phyloP scores from a whole-genome alignment of 2,113 vertebrate genomes.

The Gallinago media region DNA sequence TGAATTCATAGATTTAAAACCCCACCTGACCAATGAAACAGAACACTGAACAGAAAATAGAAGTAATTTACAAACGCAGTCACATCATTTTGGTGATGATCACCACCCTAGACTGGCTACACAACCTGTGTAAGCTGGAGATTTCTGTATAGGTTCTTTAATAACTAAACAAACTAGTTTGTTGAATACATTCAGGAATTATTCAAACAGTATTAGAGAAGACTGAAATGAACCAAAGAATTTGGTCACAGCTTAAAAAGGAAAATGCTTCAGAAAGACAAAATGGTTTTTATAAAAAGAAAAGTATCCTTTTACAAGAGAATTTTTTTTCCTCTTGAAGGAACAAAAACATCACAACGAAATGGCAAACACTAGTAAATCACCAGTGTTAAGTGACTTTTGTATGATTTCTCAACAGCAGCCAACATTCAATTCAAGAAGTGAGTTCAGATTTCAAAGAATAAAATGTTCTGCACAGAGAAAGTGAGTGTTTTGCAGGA shows the following conservation, averaged over 20 bases:
- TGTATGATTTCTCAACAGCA: background rate
- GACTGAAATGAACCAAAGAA: background rate
- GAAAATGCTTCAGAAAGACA: background rate
- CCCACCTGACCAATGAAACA: background rate
- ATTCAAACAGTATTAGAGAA: background rate
- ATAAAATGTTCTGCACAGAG: background rate
- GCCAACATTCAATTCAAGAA: background rate
- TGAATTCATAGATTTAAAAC: background rate
- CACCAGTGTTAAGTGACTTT: background rate
- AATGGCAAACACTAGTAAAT: background rate
- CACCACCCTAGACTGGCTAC: background rate
- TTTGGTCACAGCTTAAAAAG: background rate
- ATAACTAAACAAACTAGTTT: background rate
- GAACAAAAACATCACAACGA: background rate
- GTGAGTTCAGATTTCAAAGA: background rate
- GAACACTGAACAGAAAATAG: background rate
- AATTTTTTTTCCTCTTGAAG: background rate
- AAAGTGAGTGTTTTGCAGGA: background rate
- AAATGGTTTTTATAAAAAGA: background rate
- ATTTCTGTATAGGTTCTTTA: background rate
- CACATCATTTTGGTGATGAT: rapidly evolving
- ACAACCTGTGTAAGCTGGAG: background rate
- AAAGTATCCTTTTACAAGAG: background rate
- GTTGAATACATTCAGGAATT: background rate
- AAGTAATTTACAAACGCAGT: background rate